Evolutionary conservation across 1,140 invertebrate genomes (phyloP), one percentile per base, ranked within the genome.

Genomic region (Cyclina sinensis): DNA sequence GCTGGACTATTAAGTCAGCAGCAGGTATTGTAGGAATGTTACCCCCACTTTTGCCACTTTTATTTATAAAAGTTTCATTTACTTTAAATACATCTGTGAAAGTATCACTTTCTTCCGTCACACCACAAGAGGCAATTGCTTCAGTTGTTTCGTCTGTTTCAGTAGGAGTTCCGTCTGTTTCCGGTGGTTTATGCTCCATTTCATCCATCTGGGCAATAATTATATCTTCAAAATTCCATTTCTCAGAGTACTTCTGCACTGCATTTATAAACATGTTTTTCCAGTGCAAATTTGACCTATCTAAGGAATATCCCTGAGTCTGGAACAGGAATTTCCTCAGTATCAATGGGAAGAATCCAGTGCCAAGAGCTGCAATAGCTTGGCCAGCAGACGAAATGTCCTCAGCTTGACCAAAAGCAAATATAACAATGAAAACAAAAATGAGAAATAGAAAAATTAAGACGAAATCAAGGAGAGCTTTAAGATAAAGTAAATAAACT

Each of bases 381-480:
- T 84, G 82, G 7, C 46, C 68, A n/a, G 39, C 82, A 35, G 82
- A 84, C 1, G 62, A 51, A 30, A 84, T 37, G 37, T 84, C 82
- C 0, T 70, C 3, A 0, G 82, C 82, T n/a, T 84, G 82, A 24
- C 82, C 82, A 70, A 84, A 84, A 30, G 82, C 82, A 39, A 73
- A 73, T 48, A 84, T 73, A 0, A 84, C 68, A 16, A 84, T 70
- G 32, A 84, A 84, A 24, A 73, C 62, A 51, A 84, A 84, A 12
- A n/a, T 43, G 21, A 84, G 48, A 73, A 84, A 84, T 9, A 70
- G 4, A 2, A 84, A 5, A 16, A 84, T 70, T 21, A 43, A 70
- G 2, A 32, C 12, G 37, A 84, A 84, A 27, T 84, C 62, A n/a
- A 74, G 27, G 1, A 84, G 24, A 18, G 62, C 62, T 12, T 74